These are phyloP conservation scores for Cephalopachus bancanus DNA, from an alignment of 2,797 vertebrate genomes.

Conservation along the genomic window DNA sequence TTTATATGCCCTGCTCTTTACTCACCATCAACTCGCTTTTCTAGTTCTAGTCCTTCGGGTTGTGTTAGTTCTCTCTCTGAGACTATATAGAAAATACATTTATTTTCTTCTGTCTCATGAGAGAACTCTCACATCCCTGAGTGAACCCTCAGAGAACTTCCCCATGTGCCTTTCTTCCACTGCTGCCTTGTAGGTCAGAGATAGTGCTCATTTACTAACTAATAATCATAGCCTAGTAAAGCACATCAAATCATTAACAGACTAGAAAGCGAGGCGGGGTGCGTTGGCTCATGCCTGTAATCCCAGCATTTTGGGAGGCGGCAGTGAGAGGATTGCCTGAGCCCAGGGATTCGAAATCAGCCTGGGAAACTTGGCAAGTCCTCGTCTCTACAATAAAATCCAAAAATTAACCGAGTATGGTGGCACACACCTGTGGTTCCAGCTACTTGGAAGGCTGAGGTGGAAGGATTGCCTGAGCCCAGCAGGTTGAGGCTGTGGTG, in stretches of 20 bases:
- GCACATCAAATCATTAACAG: neutral
- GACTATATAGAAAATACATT: neutral
- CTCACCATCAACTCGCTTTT: constrained; percentile 44
- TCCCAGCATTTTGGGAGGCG: no score
- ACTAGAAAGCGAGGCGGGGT: neutral
- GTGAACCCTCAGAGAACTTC: neutral
- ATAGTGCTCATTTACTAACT: neutral
- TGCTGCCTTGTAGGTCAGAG: neutral
- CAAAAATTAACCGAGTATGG: no score
- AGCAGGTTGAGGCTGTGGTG: no score
- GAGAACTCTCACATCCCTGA: neutral
- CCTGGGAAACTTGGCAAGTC: no score
- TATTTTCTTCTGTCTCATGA: constrained; percentile 49
- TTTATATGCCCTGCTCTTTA: constrained; percentile 48
- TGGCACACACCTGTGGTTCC: no score
- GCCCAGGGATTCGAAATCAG: no score
- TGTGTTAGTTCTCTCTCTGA: constrained; percentile 7
- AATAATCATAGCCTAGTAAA: neutral
- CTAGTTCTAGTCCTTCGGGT: constrained; percentile 29
- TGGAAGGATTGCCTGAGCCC: no score
- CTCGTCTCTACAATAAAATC: no score
- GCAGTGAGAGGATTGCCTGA: no score
- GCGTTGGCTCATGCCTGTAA: no score
- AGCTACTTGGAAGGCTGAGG: no score
- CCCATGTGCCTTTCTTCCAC: neutral